A percentile compares a stretch with the other conserved stretches of the same genome.
Evolutionary conservation across 1,140 invertebrate genomes (phyloP).

Genomic region (Penaeus chinensis): DNA sequence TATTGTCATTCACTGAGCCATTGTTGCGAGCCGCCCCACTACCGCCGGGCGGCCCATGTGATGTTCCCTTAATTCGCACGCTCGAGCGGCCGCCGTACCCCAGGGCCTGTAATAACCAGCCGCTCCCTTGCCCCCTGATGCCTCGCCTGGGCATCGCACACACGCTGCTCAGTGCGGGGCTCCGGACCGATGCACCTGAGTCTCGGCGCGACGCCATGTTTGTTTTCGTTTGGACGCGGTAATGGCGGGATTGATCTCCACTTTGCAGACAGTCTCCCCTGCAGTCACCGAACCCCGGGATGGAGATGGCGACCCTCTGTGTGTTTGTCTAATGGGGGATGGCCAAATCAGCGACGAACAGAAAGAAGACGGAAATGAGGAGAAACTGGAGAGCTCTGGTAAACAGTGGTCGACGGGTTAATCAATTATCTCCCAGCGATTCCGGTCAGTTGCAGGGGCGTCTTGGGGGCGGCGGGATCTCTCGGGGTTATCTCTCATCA

Average conservation of each 20-base stretch:
- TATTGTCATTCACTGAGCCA: conserved; percentile 30
- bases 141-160: too few relatives aligned
- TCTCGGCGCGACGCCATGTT: too few relatives aligned
- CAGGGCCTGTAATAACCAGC: too few relatives aligned
- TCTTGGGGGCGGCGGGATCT: conserved; percentile 2
- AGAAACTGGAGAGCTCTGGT: neutral
- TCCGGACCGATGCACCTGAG: too few relatives aligned
- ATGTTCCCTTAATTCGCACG: conserved; percentile 11
- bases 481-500: conserved; percentile 41
- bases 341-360: neutral
- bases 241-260: too few relatives aligned
- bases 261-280: too few relatives aligned
- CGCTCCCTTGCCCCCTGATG: too few relatives aligned
- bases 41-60: neutral
- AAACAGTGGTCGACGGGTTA: conserved; percentile 8
- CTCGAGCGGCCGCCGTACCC: neutral
- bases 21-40: conserved; percentile 2
- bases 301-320: too few relatives aligned
- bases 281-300: too few relatives aligned
- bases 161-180: too few relatives aligned
- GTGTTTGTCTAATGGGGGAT: too few relatives aligned
- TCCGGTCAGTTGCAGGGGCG: neutral
- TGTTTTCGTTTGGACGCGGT: too few relatives aligned
- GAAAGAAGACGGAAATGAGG: neutral
- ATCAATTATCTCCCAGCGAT: conserved; percentile 24